These are phyloP conservation scores for Graptemys geographica DNA, from an alignment of 2,797 vertebrate species.

Conservation along the genomic window DNA sequence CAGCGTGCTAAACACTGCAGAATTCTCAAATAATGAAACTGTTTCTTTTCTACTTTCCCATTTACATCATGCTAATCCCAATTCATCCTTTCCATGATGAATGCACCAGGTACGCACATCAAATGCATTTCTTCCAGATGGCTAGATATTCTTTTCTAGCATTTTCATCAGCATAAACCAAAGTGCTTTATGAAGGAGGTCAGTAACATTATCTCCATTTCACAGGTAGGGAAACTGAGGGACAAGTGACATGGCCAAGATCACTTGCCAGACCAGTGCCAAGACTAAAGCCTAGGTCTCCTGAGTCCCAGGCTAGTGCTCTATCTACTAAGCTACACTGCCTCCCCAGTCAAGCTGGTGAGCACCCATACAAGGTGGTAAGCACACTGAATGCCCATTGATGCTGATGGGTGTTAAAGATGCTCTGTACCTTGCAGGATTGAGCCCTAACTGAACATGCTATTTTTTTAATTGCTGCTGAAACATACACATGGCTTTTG, in stretches of 20 bases:
- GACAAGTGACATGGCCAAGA: not conserved
- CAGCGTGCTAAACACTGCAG: accelerated
- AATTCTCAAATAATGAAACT: not conserved
- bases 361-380: not conserved
- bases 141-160: not conserved
- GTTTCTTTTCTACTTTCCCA: accelerated
- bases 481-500: not conserved
- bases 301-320: not conserved
- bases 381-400: not conserved
- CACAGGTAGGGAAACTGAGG: not conserved
- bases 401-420: not conserved
- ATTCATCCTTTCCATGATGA: accelerated
- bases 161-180: not conserved
- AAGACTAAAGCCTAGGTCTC: not conserved
- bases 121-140: accelerated
- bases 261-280: not conserved
- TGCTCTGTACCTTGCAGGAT: not conserved
- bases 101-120: not conserved
- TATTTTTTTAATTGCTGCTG: not conserved
- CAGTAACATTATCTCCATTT: not conserved
- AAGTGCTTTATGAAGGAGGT: not conserved
- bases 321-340: not conserved
- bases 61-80: not conserved
- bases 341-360: not conserved
- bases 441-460: not conserved